Conservation (phyloP, 2,113 vertebrate genomes). For the Salminus brasiliensis region DNA sequence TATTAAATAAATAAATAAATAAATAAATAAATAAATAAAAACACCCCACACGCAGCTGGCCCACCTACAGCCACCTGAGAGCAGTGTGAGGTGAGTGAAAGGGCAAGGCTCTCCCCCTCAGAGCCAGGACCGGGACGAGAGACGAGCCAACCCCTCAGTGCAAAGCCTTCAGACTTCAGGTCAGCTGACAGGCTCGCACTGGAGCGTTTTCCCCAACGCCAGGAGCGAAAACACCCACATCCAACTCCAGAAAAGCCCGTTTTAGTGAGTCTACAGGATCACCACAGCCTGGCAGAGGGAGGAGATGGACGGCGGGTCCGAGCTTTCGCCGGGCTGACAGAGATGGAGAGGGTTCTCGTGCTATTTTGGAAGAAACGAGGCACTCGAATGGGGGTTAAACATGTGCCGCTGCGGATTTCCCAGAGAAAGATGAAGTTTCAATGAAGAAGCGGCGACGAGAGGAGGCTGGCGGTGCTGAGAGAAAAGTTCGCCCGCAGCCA, state of each 20-base stretch:
- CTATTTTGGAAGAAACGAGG: rapidly evolving
- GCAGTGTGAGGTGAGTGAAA: background rate
- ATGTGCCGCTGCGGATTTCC: background rate
- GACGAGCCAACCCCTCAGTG: background rate
- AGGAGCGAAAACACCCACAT: background rate
- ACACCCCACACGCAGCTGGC: background rate
- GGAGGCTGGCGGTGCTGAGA: background rate
- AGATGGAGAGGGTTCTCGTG: background rate
- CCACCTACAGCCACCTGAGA: constrained; percentile 1
- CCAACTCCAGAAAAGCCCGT: background rate
- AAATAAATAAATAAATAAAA: background rate
- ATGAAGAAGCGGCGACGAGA: background rate
- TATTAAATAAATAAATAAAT: background rate
- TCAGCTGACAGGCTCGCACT: background rate
- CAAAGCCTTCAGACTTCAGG: background rate
- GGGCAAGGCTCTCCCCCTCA: background rate
- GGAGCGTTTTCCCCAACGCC: background rate
- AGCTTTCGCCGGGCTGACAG: background rate
- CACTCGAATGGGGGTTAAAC: background rate
- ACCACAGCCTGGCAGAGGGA: background rate
- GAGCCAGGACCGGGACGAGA: background rate
- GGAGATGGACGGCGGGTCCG: background rate
- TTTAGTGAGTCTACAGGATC: background rate
- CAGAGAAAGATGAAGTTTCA: background rate
- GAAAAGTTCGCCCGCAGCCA: constrained; percentile 49